Conservation (phyloP, 2,113 vertebrate species). For the Ondatra zibethicus region DNA sequence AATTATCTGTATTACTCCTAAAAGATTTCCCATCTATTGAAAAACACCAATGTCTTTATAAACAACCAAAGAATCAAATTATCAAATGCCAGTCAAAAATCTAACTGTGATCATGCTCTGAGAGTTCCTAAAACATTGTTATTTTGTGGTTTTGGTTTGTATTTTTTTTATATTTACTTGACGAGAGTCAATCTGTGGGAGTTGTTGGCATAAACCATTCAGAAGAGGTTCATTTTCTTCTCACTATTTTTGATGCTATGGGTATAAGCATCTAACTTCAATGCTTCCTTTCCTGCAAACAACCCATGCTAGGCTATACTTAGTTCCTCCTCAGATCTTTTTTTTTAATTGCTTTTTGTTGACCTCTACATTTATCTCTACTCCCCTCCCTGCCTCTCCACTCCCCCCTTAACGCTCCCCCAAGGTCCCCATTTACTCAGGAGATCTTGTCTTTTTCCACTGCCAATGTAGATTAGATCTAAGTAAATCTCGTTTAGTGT, state of each 20-base stretch:
- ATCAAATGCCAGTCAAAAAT: background rate
- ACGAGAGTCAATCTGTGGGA: background rate
- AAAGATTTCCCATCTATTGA: background rate
- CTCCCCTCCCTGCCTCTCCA: too few species aligned
- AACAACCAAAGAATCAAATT: background rate
- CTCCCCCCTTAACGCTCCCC: too few species aligned
- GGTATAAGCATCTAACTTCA: background rate
- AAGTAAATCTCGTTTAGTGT: too few species aligned
- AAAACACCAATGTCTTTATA: background rate
- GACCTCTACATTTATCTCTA: too few species aligned
- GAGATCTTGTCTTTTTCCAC: too few species aligned
- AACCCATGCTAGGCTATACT: background rate
- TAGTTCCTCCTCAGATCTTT: background rate
- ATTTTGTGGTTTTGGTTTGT: background rate
- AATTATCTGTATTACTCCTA: background rate
- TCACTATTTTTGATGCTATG: rapidly evolving
- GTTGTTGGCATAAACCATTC: background rate
- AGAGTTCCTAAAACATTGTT: conserved; percentile 8
- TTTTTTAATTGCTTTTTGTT: too few species aligned
- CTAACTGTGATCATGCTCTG: background rate
- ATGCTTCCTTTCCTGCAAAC: background rate
- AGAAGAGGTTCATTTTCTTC: background rate
- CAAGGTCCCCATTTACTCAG: too few species aligned
- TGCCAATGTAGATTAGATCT: too few species aligned
- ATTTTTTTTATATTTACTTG: background rate